Evolutionary conservation across 2,113 vertebrate genomes (phyloP).

Genomic region (Laticauda colubrina): DNA sequence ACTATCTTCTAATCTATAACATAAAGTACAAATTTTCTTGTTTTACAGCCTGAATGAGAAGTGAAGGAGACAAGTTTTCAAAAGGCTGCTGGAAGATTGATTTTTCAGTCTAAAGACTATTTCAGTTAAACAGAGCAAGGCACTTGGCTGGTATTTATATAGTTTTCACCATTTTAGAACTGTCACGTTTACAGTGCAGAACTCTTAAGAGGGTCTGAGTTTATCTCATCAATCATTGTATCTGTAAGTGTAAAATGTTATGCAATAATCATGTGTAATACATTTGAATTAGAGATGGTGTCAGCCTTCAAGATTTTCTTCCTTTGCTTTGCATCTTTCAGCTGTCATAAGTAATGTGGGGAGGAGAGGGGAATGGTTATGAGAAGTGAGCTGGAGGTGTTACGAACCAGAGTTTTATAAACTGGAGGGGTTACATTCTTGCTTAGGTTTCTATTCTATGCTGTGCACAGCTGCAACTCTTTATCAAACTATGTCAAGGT

Average conservation of each 20-base stretch:
- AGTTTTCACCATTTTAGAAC: constrained; percentile 31
- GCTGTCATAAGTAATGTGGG: no score
- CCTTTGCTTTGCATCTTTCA: no score
- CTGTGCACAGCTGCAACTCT: no score
- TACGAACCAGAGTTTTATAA: no score
- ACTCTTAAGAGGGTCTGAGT: background rate
- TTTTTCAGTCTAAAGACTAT: constrained; percentile 21
- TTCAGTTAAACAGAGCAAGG: constrained; percentile 18
- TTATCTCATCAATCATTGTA: constrained; percentile 14
- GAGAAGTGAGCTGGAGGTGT: no score
- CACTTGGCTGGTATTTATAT: constrained; percentile 1
- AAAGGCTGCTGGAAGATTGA: constrained; percentile 18
- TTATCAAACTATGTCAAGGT: no score
- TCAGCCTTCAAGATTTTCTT: background rate
- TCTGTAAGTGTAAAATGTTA: background rate
- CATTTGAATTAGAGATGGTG: background rate
- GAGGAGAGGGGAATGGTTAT: no score
- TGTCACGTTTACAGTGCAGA: constrained; percentile 33
- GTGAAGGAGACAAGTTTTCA: constrained; percentile 10
- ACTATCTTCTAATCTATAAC: background rate
- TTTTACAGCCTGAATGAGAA: constrained; percentile 8
- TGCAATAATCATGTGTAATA: background rate
- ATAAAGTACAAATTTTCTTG: background rate
- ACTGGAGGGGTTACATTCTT: no score
- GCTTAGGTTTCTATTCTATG: no score